Conservation (phyloP, 2,888 invertebrate species). For the Glaucopsyche alexis region DNA sequence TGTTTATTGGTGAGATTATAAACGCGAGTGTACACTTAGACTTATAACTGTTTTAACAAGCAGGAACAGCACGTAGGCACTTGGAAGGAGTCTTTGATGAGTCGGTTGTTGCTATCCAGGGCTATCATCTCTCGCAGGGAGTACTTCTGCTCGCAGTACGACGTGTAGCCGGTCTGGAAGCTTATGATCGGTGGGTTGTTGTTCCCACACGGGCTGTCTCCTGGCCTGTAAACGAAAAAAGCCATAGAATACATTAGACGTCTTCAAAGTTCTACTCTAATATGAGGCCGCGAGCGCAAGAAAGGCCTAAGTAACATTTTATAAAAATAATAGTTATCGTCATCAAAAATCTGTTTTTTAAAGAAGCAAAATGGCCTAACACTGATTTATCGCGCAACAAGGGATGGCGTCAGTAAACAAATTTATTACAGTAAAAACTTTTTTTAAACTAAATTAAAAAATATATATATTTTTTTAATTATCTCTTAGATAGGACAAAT, state of each 20-base stretch:
- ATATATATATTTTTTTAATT: too few species aligned
- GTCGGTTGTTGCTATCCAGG: slow-evolving; percentile 63
- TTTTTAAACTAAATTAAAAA: too few species aligned
- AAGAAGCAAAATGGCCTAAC: too few species aligned
- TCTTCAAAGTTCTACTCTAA: too few species aligned
- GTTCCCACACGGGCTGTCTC: slow-evolving; percentile 60
- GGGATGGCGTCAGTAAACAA: too few species aligned
- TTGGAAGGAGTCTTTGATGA: slow-evolving; percentile 75
- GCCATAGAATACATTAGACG: not conserved
- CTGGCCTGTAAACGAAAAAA: slow-evolving; percentile 44
- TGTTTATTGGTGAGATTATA: not conserved
- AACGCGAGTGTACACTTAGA: slow-evolving; percentile 19
- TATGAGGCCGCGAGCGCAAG: too few species aligned
- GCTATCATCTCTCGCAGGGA: slow-evolving; percentile 76
- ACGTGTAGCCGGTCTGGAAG: slow-evolving; percentile 68
- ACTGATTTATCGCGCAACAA: too few species aligned
- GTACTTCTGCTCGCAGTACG: slow-evolving; percentile 79
- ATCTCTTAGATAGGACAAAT: too few species aligned
- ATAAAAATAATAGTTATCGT: too few species aligned
- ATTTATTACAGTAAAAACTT: too few species aligned
- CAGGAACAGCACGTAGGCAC: slow-evolving; percentile 90
- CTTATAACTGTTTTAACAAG: slow-evolving; percentile 28
- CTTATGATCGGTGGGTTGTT: slow-evolving; percentile 56
- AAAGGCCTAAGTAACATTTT: too few species aligned
- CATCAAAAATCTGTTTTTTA: too few species aligned